Evolutionary conservation across 2,888 invertebrate species (phyloP).

Genomic region (Campoletis raptor): DNA sequence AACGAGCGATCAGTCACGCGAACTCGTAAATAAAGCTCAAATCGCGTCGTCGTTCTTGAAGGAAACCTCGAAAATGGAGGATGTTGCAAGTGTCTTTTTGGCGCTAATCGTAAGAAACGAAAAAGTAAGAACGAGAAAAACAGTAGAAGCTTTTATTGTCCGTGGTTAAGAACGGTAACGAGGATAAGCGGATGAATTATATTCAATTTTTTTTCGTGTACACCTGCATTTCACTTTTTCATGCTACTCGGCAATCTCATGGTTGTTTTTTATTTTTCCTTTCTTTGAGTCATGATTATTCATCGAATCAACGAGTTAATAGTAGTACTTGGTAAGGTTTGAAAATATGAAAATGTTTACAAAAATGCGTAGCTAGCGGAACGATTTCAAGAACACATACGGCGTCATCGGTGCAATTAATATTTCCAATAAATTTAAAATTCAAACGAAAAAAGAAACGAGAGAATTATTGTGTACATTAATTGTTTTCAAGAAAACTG

Average conservation of each 20-base stretch:
- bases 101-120: too few relatives aligned
- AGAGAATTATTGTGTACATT: neutral
- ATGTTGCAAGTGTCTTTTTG: too few relatives aligned
- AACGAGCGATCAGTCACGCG: slow-evolving; percentile 17
- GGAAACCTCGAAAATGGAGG: slow-evolving; percentile 2
- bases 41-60: slow-evolving; percentile 25
- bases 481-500: slow-evolving; percentile 12
- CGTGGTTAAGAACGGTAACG: slow-evolving; percentile 49
- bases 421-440: neutral
- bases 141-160: too few relatives aligned
- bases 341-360: neutral
- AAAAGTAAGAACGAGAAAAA: too few relatives aligned
- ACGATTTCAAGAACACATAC: neutral
- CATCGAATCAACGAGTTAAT: neutral
- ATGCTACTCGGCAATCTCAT: neutral
- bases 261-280: neutral
- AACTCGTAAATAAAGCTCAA: slow-evolving; percentile 15
- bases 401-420: neutral
- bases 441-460: neutral
- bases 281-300: neutral
- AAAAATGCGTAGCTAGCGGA: neutral
- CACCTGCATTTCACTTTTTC: slow-evolving; percentile 14
- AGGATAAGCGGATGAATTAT: slow-evolving; percentile 74
- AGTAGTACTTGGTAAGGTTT: neutral
- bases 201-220: slow-evolving; percentile 66